These are phyloP conservation scores for Julus scanicus DNA, from an alignment of 2,888 invertebrate genomes.

Conservation along the genomic window DNA sequence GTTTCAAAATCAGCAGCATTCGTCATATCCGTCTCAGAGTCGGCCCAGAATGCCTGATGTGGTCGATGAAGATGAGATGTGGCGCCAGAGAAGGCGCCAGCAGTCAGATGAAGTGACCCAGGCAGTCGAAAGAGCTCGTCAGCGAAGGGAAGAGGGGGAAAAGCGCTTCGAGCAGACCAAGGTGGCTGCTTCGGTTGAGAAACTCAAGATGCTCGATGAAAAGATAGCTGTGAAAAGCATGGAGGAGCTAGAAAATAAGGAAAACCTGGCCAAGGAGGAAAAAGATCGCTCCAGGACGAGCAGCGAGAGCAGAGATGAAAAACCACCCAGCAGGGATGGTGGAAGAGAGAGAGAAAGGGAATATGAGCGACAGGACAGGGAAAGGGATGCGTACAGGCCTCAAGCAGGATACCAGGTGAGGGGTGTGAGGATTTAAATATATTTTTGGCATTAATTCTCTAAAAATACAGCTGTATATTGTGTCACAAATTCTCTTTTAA, in stretches of 20 bases:
- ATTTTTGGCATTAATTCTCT: too few species aligned
- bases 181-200: conserved; percentile 72
- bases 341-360: conserved; percentile 61
- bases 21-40: conserved; percentile 50
- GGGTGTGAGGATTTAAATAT: not conserved
- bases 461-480: too few species aligned
- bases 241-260: conserved; percentile 60
- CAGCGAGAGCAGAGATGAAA: conserved; percentile 58
- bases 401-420: conserved; percentile 55
- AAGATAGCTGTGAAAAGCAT: conserved; percentile 53
- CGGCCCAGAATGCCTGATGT: conserved; percentile 61
- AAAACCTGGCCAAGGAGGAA: conserved; percentile 57
- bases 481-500: too few species aligned
- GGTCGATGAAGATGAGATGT: conserved; percentile 74
- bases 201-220: conserved; percentile 72
- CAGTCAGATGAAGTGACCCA: conserved; percentile 79
- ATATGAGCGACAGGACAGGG: conserved; percentile 59
- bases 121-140: conserved; percentile 84
- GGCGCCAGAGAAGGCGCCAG: conserved; percentile 77
- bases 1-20: not conserved
- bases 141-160: conserved; percentile 89
- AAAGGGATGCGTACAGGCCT: conserved; percentile 57
- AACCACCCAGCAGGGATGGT: conserved; percentile 56
- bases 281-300: conserved; percentile 58
- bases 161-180: conserved; percentile 73